These are phyloP conservation scores for Isichthys henryi DNA, from an alignment of 2,113 vertebrate species.

Conservation along the genomic window DNA sequence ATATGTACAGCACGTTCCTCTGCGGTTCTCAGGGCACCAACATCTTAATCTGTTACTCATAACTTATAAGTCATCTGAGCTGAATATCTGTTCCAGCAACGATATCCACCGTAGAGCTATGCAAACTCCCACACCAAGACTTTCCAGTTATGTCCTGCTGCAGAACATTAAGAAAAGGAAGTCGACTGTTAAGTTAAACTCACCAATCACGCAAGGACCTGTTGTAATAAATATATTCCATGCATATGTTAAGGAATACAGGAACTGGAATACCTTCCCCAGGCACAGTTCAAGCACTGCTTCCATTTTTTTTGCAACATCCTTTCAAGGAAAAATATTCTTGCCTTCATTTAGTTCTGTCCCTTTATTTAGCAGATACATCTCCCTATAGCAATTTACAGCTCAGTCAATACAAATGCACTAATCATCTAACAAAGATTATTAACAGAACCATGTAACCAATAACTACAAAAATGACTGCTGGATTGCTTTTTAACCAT, in stretches of 20 bases:
- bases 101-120: neutral
- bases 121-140: neutral
- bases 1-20: neutral
- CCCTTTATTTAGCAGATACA: neutral
- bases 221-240: neutral
- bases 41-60: slow-evolving; percentile 34
- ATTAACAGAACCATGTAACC: neutral
- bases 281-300: neutral
- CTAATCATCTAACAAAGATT: neutral
- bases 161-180: slow-evolving; percentile 14
- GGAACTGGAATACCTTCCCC: neutral
- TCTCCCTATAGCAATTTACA: neutral
- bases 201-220: neutral
- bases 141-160: slow-evolving; percentile 1
- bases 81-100: neutral
- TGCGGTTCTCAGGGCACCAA: neutral
- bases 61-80: slow-evolving; percentile 22
- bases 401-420: neutral
- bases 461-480: neutral
- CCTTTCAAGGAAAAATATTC: neutral
- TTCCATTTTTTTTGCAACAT: neutral
- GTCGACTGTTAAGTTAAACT: neutral
- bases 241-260: neutral
- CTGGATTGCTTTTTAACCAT: neutral
- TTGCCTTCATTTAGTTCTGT: neutral